Percentiles rank a stretch among this genome's conserved stretches.
Evolutionary conservation across 1,140 invertebrate species (phyloP).

Genomic region (Theocolax elegans): DNA sequence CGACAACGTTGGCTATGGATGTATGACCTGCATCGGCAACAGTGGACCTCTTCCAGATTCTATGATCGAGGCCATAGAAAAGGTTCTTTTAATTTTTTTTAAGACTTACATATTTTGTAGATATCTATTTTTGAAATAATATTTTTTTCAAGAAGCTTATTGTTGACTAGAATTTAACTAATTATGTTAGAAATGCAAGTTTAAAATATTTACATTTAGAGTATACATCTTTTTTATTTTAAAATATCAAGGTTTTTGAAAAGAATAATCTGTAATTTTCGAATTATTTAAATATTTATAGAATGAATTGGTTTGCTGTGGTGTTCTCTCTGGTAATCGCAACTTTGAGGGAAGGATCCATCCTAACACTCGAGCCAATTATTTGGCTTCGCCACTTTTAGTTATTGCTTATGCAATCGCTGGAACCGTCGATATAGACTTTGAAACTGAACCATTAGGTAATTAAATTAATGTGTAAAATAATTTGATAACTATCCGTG

Average conservation of each 20-base stretch:
- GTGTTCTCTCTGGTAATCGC: constrained; percentile 94
- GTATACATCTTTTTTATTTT: too few relatives aligned
- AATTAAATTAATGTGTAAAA: constrained; percentile 45
- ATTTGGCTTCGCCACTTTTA: constrained; percentile 92
- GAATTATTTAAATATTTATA: constrained; percentile 55
- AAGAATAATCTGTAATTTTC: too few relatives aligned
- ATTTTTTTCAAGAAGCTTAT: too few relatives aligned
- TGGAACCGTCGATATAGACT: constrained; percentile 94
- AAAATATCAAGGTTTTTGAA: too few relatives aligned
- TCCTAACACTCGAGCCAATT: constrained; percentile 95
- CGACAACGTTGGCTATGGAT: constrained; percentile 94
- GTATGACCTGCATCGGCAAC: constrained; percentile 99
- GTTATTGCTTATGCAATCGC: constrained; percentile 98
- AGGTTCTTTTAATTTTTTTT: constrained; percentile 75
- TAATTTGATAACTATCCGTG: too few relatives aligned
- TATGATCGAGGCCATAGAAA: constrained; percentile 93
- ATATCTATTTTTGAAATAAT: too few relatives aligned
- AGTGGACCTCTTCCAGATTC: constrained; percentile 92
- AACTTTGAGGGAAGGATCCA: constrained; percentile 99
- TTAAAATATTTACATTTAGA: too few relatives aligned
- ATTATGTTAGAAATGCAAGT: too few relatives aligned
- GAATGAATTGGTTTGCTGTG: constrained; percentile 93
- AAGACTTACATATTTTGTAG: too few relatives aligned
- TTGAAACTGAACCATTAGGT: constrained; percentile 90
- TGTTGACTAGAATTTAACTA: too few relatives aligned